phyloP scores from a whole-genome alignment of 2,888 invertebrate species.

The Tachina lurida region DNA sequence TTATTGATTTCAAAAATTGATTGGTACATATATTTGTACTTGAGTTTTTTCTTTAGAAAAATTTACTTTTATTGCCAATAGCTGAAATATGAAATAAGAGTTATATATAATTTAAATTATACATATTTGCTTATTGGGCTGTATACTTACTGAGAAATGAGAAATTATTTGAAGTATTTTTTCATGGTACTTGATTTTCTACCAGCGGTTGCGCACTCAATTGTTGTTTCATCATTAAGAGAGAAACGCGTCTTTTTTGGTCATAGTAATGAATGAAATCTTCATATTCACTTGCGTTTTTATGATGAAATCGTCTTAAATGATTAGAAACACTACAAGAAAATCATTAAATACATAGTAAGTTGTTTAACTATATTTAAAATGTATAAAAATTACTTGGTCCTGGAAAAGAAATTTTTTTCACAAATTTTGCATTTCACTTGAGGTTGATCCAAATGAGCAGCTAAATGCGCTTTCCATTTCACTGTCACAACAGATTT shows the following conservation, averaged over 20 bases:
- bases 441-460: conserved; percentile 48
- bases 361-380: background rate
- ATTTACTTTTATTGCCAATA: no score
- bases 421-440: conserved; percentile 56
- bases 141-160: no score
- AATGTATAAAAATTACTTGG: conserved; percentile 10
- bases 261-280: conserved; percentile 20
- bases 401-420: conserved; percentile 46
- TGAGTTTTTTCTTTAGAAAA: no score
- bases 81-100: no score
- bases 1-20: no score
- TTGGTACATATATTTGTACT: no score
- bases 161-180: no score
- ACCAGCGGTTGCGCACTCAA: background rate
- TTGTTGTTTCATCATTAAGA: conserved; percentile 33
- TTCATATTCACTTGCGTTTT: conserved; percentile 26
- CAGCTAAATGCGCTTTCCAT: conserved; percentile 47
- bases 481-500: conserved; percentile 17
- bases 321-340: conserved; percentile 4
- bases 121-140: no score
- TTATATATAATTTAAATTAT: no score
- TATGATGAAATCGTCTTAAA: conserved; percentile 4
- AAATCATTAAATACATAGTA: background rate
- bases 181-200: conserved; percentile 15
- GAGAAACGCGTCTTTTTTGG: background rate